Conservation (phyloP, 2,888 invertebrate species). For the Cantharis lateralis region DNA sequence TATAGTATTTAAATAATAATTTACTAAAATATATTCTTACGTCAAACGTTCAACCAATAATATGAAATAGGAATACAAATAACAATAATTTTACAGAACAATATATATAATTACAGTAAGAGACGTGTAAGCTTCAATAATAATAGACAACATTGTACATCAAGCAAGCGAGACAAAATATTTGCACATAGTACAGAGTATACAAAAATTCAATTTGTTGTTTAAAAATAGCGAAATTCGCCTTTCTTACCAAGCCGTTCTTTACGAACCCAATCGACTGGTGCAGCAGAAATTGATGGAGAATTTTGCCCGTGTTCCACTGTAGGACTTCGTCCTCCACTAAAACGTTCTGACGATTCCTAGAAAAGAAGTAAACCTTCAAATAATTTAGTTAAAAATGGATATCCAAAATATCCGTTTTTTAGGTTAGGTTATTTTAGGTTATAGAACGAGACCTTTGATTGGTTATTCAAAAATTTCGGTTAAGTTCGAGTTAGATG, state of each 20-base stretch:
- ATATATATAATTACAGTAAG: constrained; percentile 21
- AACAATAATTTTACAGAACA: constrained; percentile 24
- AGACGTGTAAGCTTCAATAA: constrained; percentile 4
- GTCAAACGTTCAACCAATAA: not conserved
- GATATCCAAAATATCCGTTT: too few species aligned
- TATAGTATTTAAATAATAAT: not conserved
- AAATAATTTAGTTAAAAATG: too few species aligned
- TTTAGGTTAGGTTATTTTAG: too few species aligned
- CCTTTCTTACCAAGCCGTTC: constrained; percentile 92
- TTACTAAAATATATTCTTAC: not conserved
- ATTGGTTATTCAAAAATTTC: too few species aligned
- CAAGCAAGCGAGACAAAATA: constrained; percentile 26
- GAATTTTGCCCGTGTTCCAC: constrained; percentile 58
- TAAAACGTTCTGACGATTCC: constrained; percentile 55
- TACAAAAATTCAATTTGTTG: constrained; percentile 15
- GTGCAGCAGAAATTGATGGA: constrained; percentile 55
- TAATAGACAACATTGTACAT: constrained; percentile 28
- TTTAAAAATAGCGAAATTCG: constrained; percentile 90
- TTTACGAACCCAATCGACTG: constrained; percentile 84
- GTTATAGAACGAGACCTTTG: too few species aligned
- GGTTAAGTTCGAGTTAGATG: too few species aligned
- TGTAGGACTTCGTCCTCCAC: constrained; percentile 56
- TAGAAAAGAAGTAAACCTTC: constrained; percentile 34
- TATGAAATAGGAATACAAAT: not conserved
- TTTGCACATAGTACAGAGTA: constrained; percentile 18